These are phyloP conservation scores for Listrodromus nycthemerus DNA, from an alignment of 2,888 invertebrate species.

Conservation along the genomic window DNA sequence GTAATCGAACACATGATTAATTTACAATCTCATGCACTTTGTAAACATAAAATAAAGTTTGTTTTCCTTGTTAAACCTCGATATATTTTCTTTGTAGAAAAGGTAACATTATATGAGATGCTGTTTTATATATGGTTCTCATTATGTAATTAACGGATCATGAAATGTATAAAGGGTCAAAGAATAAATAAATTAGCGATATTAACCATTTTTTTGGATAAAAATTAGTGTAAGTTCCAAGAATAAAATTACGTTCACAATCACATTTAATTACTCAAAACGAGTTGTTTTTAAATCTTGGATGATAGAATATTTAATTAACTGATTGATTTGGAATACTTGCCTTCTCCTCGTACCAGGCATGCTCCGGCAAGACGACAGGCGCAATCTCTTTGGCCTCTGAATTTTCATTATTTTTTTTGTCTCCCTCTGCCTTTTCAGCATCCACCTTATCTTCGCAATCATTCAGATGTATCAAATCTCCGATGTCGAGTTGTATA, in stretches of 20 bases:
- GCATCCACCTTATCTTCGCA: conserved; percentile 1
- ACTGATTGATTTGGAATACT: conserved; percentile 51
- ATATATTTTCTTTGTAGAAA: neutral
- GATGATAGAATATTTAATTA: too few species aligned
- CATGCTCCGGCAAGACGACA: conserved; percentile 67
- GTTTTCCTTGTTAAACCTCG: neutral
- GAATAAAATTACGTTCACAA: too few species aligned
- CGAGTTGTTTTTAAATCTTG: too few species aligned
- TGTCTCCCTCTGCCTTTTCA: conserved; percentile 3
- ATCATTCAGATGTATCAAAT: conserved; percentile 34
- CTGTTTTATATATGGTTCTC: neutral
- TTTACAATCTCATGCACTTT: neutral
- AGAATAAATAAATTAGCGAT: too few species aligned
- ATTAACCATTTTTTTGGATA: too few species aligned
- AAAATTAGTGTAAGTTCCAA: too few species aligned
- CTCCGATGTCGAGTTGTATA: conserved; percentile 37
- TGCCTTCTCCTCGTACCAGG: conserved; percentile 79
- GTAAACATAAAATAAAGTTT: neutral
- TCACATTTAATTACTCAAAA: too few species aligned
- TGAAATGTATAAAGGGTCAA: too few species aligned
- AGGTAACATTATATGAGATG: neutral
- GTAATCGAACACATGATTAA: conserved; percentile 54
- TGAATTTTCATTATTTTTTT: neutral
- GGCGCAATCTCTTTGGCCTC: conserved; percentile 61
- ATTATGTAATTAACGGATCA: too few species aligned